Evolutionary conservation across 2,888 invertebrate genomes (phyloP), one percentile per base, ranked within the genome.

Genomic region (Cylindroiulus punctatus): DNA sequence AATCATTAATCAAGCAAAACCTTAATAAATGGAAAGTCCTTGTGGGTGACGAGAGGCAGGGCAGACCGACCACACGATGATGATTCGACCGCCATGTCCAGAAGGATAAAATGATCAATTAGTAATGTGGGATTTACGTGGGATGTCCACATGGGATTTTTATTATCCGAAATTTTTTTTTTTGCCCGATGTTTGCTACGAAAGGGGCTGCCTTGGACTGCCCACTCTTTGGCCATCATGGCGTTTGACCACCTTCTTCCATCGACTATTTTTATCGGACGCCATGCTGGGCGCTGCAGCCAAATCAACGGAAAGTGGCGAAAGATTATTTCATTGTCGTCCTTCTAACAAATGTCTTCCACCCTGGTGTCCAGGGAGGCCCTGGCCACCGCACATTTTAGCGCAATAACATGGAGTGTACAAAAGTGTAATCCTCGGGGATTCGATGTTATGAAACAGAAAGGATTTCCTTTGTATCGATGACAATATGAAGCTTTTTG

Each of bases 251-350:
- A 65, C 65, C 65, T 65, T 26, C 65, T 26, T 65, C 22, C 26
- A 65, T 65, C n/a, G 65, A 26, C 0, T 22, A 65, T 65, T 65
- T 65, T 65, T 65, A 65, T 65, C 65, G 22, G 65, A 65, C 65
- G 26, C 26, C 65, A 65, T 26, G 65, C 65, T 65, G 65, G 65
- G 65, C 26, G 22, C 65, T 22, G 65, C 65, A 26, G 65, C 65
- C 65, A 65, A 65, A 65, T 65, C 65, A 65, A 26, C 22, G 65
- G 65, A 65, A 65, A 65, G 65, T 65, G 65, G 65, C 65, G 65
- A 65, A 26, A 65, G 65, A 65, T 65, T 65, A 65, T 65, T 65
- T 65, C 65, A 65, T 65, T 65, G 65, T 65, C 22, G 65, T 65
- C 3, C 10, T 22, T 65, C 5, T 65, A 26, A 65, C 65, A 22